These are phyloP conservation scores for Tachysurus fulvidraco DNA, from an alignment of 2,113 vertebrate species.

Conservation along the genomic window DNA sequence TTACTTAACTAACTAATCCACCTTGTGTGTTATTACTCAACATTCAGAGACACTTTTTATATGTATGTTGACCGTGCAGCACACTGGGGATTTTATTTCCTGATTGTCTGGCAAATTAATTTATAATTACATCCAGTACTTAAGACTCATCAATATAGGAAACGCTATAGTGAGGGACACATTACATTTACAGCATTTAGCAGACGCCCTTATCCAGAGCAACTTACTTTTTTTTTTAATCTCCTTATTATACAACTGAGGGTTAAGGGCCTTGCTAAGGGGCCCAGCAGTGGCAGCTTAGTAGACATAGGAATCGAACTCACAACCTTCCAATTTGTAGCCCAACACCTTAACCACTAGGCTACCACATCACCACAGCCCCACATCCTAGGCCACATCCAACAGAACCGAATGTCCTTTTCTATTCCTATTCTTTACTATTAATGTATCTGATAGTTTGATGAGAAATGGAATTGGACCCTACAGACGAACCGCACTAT, in stretches of 20 bases:
- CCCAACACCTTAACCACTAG: too few species aligned
- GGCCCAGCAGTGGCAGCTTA: too few species aligned
- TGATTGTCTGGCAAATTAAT: neutral
- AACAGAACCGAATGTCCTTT: neutral
- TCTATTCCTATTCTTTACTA: neutral
- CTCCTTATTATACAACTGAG: too few species aligned
- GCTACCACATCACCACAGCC: too few species aligned
- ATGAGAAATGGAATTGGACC: neutral
- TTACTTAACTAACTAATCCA: neutral
- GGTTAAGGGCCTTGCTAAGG: too few species aligned
- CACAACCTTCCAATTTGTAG: too few species aligned
- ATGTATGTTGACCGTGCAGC: neutral
- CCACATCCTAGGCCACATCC: neutral
- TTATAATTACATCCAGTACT: neutral
- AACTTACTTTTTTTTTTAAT: too few species aligned
- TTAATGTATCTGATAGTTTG: neutral
- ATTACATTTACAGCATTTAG: too few species aligned
- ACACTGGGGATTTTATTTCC: neutral
- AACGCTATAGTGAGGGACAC: neutral
- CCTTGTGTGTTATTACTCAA: neutral
- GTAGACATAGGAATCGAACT: too few species aligned
- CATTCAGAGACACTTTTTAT: neutral
- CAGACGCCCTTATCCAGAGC: too few species aligned
- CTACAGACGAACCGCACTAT: neutral
- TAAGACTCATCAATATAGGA: neutral